Evolutionary conservation across 2,113 vertebrate species (phyloP).

Genomic region (Thamnophis sirtalis): DNA sequence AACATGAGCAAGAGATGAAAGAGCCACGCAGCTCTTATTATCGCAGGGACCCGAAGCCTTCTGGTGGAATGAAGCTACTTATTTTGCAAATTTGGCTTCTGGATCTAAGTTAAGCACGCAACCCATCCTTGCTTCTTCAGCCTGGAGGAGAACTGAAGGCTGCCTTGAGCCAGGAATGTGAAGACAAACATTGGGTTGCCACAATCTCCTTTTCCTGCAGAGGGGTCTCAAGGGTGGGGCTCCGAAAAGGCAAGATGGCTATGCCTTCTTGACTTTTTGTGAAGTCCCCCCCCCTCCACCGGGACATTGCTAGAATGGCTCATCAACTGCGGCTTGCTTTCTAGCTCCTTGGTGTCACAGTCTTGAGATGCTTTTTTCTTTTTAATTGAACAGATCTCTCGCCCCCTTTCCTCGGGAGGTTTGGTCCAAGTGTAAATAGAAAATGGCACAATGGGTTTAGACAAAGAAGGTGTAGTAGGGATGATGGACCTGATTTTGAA

Average conservation of each 20-base stretch:
- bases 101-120: not conserved
- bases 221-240: no score
- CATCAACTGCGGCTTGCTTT: no score
- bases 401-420: not conserved
- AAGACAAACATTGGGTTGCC: not conserved
- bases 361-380: not conserved
- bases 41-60: not conserved
- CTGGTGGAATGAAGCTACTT: not conserved
- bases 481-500: not conserved
- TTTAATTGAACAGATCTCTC: not conserved
- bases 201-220: no score
- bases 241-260: not conserved
- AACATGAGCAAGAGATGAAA: not conserved
- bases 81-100: no score
- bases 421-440: not conserved
- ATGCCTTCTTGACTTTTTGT: not conserved
- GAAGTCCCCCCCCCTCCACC: not conserved
- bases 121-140: not conserved
- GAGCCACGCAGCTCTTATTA: not conserved
- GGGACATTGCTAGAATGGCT: not conserved
- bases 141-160: no score
- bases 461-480: no score
- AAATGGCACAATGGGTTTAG: not conserved
- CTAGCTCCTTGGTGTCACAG: not conserved
- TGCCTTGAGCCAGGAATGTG: not conserved